Evolutionary conservation across 2,797 vertebrate species (phyloP), one percentile per base, ranked within the genome.

Genomic region (Myotis planiceps): DNA sequence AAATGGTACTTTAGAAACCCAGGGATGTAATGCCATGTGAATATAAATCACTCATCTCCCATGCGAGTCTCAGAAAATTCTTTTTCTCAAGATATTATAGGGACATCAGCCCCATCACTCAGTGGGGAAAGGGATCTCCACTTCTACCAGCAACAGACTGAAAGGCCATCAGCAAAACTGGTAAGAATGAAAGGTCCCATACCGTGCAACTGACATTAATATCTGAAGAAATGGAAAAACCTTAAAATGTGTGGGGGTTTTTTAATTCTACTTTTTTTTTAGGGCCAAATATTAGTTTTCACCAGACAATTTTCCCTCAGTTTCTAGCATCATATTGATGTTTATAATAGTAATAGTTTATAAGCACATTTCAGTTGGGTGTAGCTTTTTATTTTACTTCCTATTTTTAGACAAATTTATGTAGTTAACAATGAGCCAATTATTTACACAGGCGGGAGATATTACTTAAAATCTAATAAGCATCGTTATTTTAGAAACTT

Each of bases 401-500:
- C 39, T 19, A 88, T 69, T 90, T 93, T 78, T 75, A 95, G 89
- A 69, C 58, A 90, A 71, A 94, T 91, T 45, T 72, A 72, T 84
- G 29, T 58, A 53, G 5, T 72, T 72, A 80, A 91, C 75, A 89
- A 83, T 85, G 37, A 82, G 34, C 15, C 88, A 84, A 51, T 80
- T 95, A 92, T 68, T 95, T 96, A 83, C 21, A 86, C 23, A 88
- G 27, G 18, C 74, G 14, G 34, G 34, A 94, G 9, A 49, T 49
- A 66, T 29, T 92, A 94, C 66, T 80, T 80, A 93, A 91, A 95
- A 80, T 76, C 45, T 68, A 91, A 63, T 76, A 69, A 32, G 29
- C 71, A 53, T 32, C 29, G 29, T 71, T 89, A 95, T 78, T 97
- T 96, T 63, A 92, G 82, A 88, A 95, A 81, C 9, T 19, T 88